Conservation (phyloP, 2,797 vertebrate species). For the Malurus leucopterus region DNA sequence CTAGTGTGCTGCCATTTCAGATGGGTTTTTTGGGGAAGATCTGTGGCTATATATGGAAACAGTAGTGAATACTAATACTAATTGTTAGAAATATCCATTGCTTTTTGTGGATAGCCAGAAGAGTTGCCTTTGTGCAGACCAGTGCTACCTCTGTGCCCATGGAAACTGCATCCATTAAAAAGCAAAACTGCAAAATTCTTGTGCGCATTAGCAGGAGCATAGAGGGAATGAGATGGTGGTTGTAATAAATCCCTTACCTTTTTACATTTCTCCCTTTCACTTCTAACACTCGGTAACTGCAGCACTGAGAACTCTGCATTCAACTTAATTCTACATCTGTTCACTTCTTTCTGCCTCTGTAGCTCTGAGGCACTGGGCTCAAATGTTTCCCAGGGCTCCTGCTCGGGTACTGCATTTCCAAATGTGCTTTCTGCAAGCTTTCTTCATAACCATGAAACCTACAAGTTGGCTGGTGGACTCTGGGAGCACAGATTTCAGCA, state of each 20-base stretch:
- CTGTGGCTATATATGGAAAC: background rate
- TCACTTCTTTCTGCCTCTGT: background rate
- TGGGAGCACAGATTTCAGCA: background rate
- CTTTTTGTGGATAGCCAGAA: background rate
- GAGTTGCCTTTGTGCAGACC: background rate
- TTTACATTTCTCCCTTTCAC: background rate
- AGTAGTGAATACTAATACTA: background rate
- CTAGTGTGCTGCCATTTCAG: background rate
- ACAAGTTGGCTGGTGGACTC: rapidly evolving
- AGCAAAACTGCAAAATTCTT: background rate
- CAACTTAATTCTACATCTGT: conserved; percentile 37
- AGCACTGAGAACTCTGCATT: background rate
- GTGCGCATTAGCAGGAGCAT: background rate
- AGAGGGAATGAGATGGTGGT: background rate
- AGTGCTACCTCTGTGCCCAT: conserved; percentile 30
- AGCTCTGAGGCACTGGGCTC: conserved; percentile 14
- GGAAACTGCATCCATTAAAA: conserved; percentile 44
- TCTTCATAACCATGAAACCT: background rate
- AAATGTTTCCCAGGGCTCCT: conserved; percentile 21
- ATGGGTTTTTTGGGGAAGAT: background rate
- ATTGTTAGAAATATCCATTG: background rate
- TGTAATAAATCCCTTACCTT: conserved; percentile 31
- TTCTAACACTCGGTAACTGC: background rate
- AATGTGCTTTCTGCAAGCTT: background rate
- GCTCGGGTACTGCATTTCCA: conserved; percentile 3